Evolutionary conservation across 2,888 invertebrate genomes (phyloP).

Genomic region (Agrilus cyanescens): DNA sequence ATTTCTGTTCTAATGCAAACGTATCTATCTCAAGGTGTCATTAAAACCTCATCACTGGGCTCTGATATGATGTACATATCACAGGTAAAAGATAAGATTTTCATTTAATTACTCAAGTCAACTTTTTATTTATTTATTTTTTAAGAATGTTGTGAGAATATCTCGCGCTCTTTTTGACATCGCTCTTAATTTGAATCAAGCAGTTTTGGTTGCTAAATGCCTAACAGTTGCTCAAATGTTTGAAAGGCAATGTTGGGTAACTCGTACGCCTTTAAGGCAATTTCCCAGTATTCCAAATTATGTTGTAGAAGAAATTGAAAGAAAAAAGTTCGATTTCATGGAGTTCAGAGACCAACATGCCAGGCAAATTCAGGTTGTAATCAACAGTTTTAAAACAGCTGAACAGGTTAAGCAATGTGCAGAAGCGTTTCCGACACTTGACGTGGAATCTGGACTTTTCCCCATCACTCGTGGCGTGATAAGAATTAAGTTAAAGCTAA

Average conservation of each 20-base stretch:
- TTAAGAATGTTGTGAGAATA: conserved; percentile 80
- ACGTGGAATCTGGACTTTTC: conserved; percentile 74
- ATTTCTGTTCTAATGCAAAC: conserved; percentile 90
- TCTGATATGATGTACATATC: conserved; percentile 84
- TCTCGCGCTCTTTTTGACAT: conserved; percentile 90
- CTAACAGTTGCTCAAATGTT: conserved; percentile 85
- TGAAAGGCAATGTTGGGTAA: conserved; percentile 84
- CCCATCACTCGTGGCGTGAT: conserved; percentile 92
- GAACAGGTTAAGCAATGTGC: conserved; percentile 70
- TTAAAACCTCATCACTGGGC: conserved; percentile 74
- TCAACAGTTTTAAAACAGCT: conserved; percentile 68
- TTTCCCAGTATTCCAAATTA: conserved; percentile 67
- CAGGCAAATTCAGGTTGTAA: conserved; percentile 70
- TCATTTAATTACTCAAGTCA: not conserved
- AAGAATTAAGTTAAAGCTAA: conserved; percentile 67
- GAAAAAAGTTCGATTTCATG: conserved; percentile 60
- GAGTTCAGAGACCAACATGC: conserved; percentile 76
- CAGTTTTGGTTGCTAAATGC: conserved; percentile 75
- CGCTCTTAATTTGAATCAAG: conserved; percentile 78
- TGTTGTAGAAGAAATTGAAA: conserved; percentile 70
- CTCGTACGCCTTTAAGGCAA: conserved; percentile 76
- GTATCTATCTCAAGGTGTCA: conserved; percentile 68
- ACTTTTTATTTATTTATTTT: conserved; percentile 12
- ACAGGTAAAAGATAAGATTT: conserved; percentile 46
- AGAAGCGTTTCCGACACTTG: conserved; percentile 72